phyloP scores from a whole-genome alignment of 2,797 vertebrate genomes.

The Hippocampus kuda region DNA sequence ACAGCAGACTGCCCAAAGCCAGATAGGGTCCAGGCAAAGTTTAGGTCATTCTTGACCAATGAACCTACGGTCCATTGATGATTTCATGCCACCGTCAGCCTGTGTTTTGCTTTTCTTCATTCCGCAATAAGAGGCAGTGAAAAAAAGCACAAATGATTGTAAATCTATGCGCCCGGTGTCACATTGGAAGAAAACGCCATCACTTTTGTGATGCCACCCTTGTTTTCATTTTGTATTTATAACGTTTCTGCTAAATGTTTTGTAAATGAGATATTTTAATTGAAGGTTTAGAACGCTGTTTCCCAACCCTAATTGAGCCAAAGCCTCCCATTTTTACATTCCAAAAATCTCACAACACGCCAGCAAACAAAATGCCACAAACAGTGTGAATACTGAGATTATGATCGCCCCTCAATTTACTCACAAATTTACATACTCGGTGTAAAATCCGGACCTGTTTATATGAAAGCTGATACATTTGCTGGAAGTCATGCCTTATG shows the following conservation, averaged over 20 bases:
- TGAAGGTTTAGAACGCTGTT: not conserved
- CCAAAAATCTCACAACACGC: not conserved
- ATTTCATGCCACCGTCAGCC: constrained; percentile 37
- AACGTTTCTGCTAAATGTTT: constrained; percentile 14
- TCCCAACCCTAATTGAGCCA: not conserved
- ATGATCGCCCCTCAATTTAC: not conserved
- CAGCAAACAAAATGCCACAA: not conserved
- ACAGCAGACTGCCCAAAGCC: constrained; percentile 59
- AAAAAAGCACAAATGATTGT: constrained; percentile 31
- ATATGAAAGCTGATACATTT: not conserved
- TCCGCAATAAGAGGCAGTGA: constrained; percentile 8
- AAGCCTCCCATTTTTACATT: not conserved
- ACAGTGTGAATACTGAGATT: not conserved
- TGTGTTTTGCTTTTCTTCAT: constrained; percentile 14
- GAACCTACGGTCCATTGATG: constrained; percentile 25
- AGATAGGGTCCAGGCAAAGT: constrained; percentile 51
- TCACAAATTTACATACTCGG: not conserved
- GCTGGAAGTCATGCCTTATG: not conserved
- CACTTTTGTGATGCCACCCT: not conserved
- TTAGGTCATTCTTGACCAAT: not conserved
- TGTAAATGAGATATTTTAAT: not conserved
- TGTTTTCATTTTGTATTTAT: constrained; percentile 34
- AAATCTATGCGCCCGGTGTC: constrained; percentile 8
- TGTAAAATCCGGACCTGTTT: not conserved
- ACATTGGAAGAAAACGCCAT: constrained; percentile 8